Base-by-base conservation (phyloP, 2,888 invertebrate species). In the Andrena fulva region DNA sequence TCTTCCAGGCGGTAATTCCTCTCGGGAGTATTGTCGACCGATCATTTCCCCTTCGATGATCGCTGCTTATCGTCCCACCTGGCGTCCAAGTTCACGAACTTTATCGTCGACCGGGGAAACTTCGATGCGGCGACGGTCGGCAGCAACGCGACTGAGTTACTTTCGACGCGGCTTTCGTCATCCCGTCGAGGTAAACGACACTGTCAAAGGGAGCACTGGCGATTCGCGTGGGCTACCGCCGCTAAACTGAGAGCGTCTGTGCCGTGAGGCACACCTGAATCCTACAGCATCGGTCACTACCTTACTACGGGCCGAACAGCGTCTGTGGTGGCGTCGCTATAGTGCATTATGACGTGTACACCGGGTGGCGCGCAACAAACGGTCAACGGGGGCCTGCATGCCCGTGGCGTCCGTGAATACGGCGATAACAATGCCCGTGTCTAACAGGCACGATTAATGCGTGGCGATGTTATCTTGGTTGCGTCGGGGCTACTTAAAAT, bases 261-360 rank as follows among this genome's bases (percentile, higher is more conserved):
- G 82, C 77, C 85, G 85, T 80, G 89, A 85, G 90, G 89, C 90
- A 89, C 90, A 91, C 90, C 91, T 91, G 90, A 88, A 88, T 86
- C 87, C 89, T 82, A 84, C 85, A 85, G 90, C 89, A 89, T 90
- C 89, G 91, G 89, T 90, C 90, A 88, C 89, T 89, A 88, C 88
- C 89, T 91, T 86, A 79, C 89, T 88, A 88, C 86, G 82, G 84
- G 24, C 85, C 68, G 73, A 82, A 82, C 84, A 79, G 80, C 66
- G 72, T 68, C 88, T 87, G 88, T 81, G 88, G 86, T 82, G 78
- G 76, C 76, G 80, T 56, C 72, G 80, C 82, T 86, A 80, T 77
- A 85, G 79, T 77, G 78, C 84, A 81, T 81, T 80, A 62, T 78
- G 73, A 75, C 76, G 77, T 70, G 62, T 80, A 84, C 78, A 88